Conservation (phyloP, 2,888 invertebrate genomes). For the Leptinotarsa haldemani region DNA sequence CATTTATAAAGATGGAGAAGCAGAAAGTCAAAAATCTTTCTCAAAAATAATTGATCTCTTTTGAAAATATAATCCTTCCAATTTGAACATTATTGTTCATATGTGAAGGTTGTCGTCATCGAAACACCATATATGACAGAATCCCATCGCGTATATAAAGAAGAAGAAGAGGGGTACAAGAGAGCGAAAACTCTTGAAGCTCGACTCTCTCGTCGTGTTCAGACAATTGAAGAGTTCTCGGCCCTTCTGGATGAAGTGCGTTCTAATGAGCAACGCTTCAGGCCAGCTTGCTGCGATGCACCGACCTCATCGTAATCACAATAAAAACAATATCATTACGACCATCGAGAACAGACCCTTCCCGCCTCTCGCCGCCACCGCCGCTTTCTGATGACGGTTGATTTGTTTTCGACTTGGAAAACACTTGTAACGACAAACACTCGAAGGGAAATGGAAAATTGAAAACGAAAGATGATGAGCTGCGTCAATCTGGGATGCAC, state of each 20-base stretch:
- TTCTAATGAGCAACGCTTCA: conserved; percentile 61
- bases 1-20: no score
- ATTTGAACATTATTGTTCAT: no score
- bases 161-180: conserved; percentile 33
- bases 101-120: not conserved
- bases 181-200: conserved; percentile 35
- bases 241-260: conserved; percentile 59
- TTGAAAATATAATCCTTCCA: no score
- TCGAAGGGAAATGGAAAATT: conserved; percentile 43
- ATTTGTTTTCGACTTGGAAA: conserved; percentile 53
- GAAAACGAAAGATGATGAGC: conserved; percentile 39
- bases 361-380: conserved; percentile 37
- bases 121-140: conserved; percentile 28
- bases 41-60: no score
- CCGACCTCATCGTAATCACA: conserved; percentile 48
- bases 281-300: conserved; percentile 48
- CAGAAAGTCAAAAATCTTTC: no score
- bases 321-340: conserved; percentile 52
- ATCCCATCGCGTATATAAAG: conserved; percentile 22
- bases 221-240: conserved; percentile 61
- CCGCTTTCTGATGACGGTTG: conserved; percentile 45
- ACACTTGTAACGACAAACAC: conserved; percentile 49
- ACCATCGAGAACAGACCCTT: conserved; percentile 28
- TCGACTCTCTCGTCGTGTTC: conserved; percentile 52
- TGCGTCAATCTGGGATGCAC: conserved; percentile 36